Evolutionary conservation across 2,113 vertebrate genomes (phyloP), one percentile per base, ranked within the genome.

Genomic region (Scalopus aquaticus): DNA sequence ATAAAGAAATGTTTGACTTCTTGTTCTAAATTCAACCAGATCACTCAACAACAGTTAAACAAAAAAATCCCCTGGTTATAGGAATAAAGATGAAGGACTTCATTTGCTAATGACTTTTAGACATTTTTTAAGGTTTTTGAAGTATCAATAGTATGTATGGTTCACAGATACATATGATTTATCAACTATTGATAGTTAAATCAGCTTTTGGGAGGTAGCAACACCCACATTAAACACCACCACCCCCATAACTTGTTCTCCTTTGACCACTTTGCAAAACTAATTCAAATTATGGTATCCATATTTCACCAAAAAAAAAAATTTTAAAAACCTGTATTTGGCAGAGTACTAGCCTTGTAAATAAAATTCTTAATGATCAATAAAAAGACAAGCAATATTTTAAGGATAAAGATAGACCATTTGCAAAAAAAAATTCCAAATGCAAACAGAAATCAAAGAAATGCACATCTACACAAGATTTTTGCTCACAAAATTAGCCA

Each of bases 1-100:
- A 42, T 24, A 67, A 85, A 13, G 26, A 84, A 62, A 84, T 30
- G 58, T 85, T 56, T 30, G 24, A 56, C 81, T 90, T 93, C 58
- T 81, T 90, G n/a, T 69, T 67, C 69, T 49, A 92, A 82, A 88
- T 82, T 60, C n/a, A 95, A 69, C 46, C 26, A 74, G 30, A 44
- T 49, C 24, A 67, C 15, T 87, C 56, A 46, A 37, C 5, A 80
- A 62, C 2, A 37, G 35, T 37, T 42, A 81, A 72, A 76, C 26
- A 67, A 76, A 95, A 69, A 90, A 35, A 81, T n/a, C 65, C 15
- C 74, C 37, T 73, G 17, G 30, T 73, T 62, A 64, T 19, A 13
- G 32, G 9, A 80, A 73, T 37, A 72, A 90, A 56, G 39, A 39
- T 30, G 32, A 67, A 76, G 62, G n/a, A 15, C 26, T n/a, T 90